Base-by-base conservation (phyloP, 2,888 invertebrate genomes). In the Meiosimyza platycephala region DNA sequence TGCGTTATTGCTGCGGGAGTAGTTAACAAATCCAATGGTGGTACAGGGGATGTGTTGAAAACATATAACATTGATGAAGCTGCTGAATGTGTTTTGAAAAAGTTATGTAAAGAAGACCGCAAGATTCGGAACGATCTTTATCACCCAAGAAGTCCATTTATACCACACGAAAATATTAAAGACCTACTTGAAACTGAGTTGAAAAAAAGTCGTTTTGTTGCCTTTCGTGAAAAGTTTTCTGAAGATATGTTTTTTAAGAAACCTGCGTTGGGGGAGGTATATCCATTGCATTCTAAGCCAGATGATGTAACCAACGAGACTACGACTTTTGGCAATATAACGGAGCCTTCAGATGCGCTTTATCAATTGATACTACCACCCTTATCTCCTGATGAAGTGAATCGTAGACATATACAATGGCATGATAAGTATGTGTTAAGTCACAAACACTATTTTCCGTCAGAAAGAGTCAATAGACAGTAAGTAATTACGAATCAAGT, bases 241-340 rank as follows among this genome's bases (percentile, higher is more conserved):
- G 86, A 86, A 75, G 81, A 84, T 6, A 77, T 84, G 76, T 85
- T 81, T 54, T 80, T 81, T 9, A 83, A 82, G n/a, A 80, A 79
- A 40, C 69, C 81, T 3, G 76, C 76, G 3, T 71, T 85, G 54
- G 85, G 84, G 1, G 73, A 81, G 50, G 72, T 72, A 0, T 80
- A 75, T 12, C 77, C 78, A 1, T 68, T 81, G 1, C 55, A 75
- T 48, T 79, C 85, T 7, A 86, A 83, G 67, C 85, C 85, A 0
- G 79, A 81, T 0, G 18, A 76, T 4, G 76, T 84, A 1, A 84
- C 78, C 13, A 85, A 85, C 65, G 74, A 78, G 50, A 85, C 72
- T 48, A 76, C 68, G 12, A 81, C 79, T 0, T 85, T 85, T 71
- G 85, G 86, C 1, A 66, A 63, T 9, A 22, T 71, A 4, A 72